Base-by-base conservation (phyloP, 2,888 invertebrate genomes). In the Stegophylla sp. region DNA sequence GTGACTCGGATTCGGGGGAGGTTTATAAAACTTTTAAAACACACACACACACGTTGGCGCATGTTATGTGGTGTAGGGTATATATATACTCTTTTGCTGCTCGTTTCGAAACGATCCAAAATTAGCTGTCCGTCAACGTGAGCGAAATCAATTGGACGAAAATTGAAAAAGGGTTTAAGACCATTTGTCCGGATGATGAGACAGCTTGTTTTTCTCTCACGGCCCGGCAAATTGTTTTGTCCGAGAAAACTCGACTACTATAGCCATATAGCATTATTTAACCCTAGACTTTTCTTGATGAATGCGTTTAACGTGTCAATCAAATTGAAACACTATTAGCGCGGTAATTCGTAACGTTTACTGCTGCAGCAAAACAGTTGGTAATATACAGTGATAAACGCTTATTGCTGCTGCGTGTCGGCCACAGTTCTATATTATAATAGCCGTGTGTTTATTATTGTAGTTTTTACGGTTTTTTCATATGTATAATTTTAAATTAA, bases 131-230 rank as follows among this genome's bases (percentile, higher is more conserved):
- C 13, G 79, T 71, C 79, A 79, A 79, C 71, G 71, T 9, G 79
- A 51, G 23, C 20, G 67, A 79, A 71, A 79, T 79, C 79, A 71
- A 79, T 79, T 71, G 69, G 61, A 12, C 61, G 61, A 61, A 79
- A 69, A 79, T 63, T 61, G 79, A 63, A 66, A 79, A 79, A 71
- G 79, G 79, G 79, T 79, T 79, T 71, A 61, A 45, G 59, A 79
- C 61, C 79, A 17, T 69, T 79, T 71, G 9, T 66, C 28, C 76
- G 56, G n/a, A n/a, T n/a, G n/a, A n/a, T 7, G 45, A 10, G n/a
- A 15, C 79, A 79, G 79, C 71, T 63, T 79, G 79, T 69, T 71
- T 79, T 79, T 79, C 79, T 79, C 79, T 79, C 79, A 79, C 79
- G 79, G 51, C 67, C 67, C 59, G 56, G 67, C 71, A 79, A 79